Conservation (phyloP, 2,797 vertebrate species). For the Poecilia gillii region DNA sequence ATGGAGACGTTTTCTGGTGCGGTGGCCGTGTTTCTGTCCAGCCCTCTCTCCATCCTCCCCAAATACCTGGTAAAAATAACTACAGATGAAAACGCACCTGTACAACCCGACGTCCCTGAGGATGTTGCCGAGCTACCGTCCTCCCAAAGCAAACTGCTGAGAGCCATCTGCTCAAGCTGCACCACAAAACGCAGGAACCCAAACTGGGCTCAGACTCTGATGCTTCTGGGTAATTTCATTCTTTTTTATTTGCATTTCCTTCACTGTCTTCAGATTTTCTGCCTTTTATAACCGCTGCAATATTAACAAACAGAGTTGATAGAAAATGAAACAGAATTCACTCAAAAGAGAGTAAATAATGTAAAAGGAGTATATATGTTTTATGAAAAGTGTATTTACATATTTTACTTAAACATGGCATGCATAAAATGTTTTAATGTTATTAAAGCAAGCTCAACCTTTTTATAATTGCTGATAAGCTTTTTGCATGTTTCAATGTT, state of each 20-base stretch:
- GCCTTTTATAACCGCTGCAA: constrained; percentile 7
- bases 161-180: constrained; percentile 61
- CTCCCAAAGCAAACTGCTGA: constrained; percentile 59
- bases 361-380: no score
- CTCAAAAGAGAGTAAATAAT: no score
- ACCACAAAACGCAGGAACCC: constrained; percentile 48
- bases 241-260: not conserved
- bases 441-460: no score
- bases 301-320: constrained; percentile 5
- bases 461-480: no score
- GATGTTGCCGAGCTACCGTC: constrained; percentile 47
- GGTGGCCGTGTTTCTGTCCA: constrained; percentile 27
- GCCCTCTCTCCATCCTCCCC: constrained; percentile 16
- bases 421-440: no score
- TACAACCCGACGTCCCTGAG: constrained; percentile 44
- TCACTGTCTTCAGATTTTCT: constrained; percentile 19
- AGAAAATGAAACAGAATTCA: no score
- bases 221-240: constrained; percentile 2
- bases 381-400: no score
- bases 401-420: no score
- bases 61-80: constrained; percentile 56
- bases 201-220: constrained; percentile 38
- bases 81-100: constrained; percentile 52
- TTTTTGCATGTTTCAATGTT: no score
- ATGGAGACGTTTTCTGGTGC: constrained; percentile 31